These are phyloP conservation scores for Drosophila elegans DNA, from an alignment of 1,140 invertebrate species.

Conservation along the genomic window DNA sequence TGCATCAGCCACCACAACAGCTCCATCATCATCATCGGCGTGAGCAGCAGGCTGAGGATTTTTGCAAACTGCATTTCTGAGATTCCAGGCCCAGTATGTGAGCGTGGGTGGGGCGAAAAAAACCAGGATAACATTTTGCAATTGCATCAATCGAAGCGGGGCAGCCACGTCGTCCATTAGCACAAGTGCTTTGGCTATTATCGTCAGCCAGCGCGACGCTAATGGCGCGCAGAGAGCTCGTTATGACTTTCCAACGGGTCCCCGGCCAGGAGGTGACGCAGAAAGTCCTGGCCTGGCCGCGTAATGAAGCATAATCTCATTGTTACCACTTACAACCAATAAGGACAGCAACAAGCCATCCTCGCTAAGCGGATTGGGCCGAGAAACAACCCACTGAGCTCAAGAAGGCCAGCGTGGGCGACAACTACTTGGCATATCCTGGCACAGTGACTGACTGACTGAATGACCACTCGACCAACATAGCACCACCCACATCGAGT, in stretches of 20 bases:
- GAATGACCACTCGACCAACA: constrained; percentile 26
- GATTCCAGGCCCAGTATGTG: constrained; percentile 54
- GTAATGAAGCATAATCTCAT: constrained; percentile 81
- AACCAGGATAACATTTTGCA: constrained; percentile 53
- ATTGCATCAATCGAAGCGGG: constrained; percentile 55
- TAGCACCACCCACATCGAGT: constrained; percentile 46
- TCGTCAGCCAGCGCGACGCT: constrained; percentile 70
- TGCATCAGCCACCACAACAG: constrained; percentile 72
- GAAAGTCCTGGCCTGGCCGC: constrained; percentile 40
- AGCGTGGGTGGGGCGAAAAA: constrained; percentile 7
- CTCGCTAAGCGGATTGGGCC: constrained; percentile 73
- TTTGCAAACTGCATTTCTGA: constrained; percentile 70
- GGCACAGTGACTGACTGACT: constrained; percentile 55
- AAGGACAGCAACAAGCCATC: constrained; percentile 59
- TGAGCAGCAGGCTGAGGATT: constrained; percentile 37
- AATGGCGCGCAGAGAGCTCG: constrained; percentile 76
- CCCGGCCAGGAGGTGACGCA: constrained; percentile 13
- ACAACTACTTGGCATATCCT: constrained; percentile 79
- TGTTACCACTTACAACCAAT: constrained; percentile 80
- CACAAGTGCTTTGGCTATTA: constrained; percentile 74
- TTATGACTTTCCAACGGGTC: constrained; percentile 72
- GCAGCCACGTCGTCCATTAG: constrained; percentile 69
- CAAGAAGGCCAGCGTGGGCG: constrained; percentile 50
- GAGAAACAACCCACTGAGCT: constrained; percentile 47
- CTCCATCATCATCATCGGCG: constrained; percentile 67